Evolutionary conservation across 2,888 invertebrate genomes (phyloP).

Genomic region (Piscicola geometra): DNA sequence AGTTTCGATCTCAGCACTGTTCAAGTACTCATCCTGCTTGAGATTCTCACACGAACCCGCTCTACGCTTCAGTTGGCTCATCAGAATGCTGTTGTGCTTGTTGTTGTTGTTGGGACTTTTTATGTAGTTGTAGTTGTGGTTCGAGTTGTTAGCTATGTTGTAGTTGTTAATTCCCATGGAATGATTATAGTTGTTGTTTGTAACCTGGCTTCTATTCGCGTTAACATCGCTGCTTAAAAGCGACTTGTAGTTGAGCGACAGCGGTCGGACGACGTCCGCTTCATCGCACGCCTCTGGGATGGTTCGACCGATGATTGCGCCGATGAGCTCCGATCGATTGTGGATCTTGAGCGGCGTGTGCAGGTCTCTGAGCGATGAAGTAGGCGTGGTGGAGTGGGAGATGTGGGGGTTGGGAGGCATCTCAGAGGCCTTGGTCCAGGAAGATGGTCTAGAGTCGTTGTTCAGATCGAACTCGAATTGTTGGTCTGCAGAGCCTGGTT

Average conservation of each 20-base stretch:
- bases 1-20: background rate
- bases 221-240: too few species aligned
- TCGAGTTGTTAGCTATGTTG: background rate
- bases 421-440: constrained; percentile 13
- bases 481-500: constrained; percentile 31
- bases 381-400: background rate
- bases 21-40: constrained; percentile 8
- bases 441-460: constrained; percentile 13
- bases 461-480: constrained; percentile 28
- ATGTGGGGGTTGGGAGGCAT: background rate
- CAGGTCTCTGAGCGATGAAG: constrained; percentile 3
- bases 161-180: background rate
- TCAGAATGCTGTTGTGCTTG: constrained; percentile 1
- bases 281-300: background rate
- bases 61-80: background rate
- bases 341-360: background rate
- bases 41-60: background rate
- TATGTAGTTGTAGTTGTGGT: background rate
- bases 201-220: too few species aligned
- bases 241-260: too few species aligned
- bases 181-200: background rate
- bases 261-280: background rate
- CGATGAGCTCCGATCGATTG: background rate
- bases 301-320: background rate
- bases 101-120: background rate